These are phyloP conservation scores for Bicyclus anynana DNA, from an alignment of 1,140 invertebrate species.

Conservation along the genomic window DNA sequence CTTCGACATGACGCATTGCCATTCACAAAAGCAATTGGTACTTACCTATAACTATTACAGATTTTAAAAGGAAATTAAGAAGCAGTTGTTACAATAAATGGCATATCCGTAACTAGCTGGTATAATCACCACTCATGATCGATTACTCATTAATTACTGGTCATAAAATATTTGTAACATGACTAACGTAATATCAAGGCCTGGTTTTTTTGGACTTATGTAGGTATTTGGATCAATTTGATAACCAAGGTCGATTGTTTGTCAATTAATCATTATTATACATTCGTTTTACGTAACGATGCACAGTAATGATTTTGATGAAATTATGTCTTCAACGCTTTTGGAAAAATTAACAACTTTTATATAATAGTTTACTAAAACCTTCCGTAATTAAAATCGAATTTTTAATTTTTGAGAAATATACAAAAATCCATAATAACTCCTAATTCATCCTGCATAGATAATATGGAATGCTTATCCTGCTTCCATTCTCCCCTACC, in stretches of 20 bases:
- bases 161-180: slow-evolving; percentile 15
- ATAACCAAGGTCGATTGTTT: slow-evolving; percentile 3
- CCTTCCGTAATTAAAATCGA: too few species aligned
- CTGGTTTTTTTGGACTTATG: slow-evolving; percentile 8
- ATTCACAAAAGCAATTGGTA: neutral
- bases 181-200: slow-evolving; percentile 12
- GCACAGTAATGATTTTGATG: too few species aligned
- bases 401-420: too few species aligned
- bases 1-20: too few species aligned
- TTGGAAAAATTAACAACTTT: too few species aligned
- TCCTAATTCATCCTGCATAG: too few species aligned
- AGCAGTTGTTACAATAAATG: neutral
- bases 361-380: too few species aligned
- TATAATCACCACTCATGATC: neutral
- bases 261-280: neutral
- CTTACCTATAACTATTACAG: neutral
- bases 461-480: too few species aligned
- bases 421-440: too few species aligned
- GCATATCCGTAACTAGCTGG: neutral
- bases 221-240: slow-evolving; percentile 8
- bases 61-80: neutral
- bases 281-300: too few species aligned
- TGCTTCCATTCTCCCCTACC: too few species aligned
- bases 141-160: slow-evolving; percentile 8
- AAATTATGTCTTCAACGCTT: too few species aligned